Conservation (phyloP, 2,888 invertebrate species). For the Pseudoips prasinana region DNA sequence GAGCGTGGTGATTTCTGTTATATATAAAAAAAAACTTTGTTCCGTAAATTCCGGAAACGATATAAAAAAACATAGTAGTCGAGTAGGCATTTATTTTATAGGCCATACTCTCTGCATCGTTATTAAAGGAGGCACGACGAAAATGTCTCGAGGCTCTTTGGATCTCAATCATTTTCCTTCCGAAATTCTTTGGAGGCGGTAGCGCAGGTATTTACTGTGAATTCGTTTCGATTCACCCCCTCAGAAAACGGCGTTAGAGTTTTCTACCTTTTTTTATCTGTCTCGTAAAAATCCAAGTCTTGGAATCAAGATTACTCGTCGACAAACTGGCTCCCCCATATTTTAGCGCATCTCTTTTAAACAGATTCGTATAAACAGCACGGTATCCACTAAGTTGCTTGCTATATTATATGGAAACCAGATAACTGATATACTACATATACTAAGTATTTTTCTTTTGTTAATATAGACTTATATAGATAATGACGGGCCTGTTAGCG, state of each 20-base stretch:
- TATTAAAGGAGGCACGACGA: conserved; percentile 21
- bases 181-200: conserved; percentile 17
- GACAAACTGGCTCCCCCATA: too few species aligned
- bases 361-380: too few species aligned
- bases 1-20: conserved; percentile 37
- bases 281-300: too few species aligned
- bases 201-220: conserved; percentile 22
- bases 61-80: conserved; percentile 52
- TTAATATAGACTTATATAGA: too few species aligned
- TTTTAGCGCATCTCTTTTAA: too few species aligned
- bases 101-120: conserved; percentile 36
- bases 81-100: conserved; percentile 59
- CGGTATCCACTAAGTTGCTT: too few species aligned
- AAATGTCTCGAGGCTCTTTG: conserved; percentile 18
- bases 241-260: conserved; percentile 22
- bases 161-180: conserved; percentile 27
- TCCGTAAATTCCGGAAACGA: conserved; percentile 20
- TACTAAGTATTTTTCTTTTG: too few species aligned
- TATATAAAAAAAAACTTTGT: conserved; percentile 36
- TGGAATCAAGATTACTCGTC: too few species aligned
- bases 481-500: too few species aligned
- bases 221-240: conserved; percentile 20
- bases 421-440: too few species aligned
- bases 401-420: too few species aligned
- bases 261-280: too few species aligned